These are phyloP conservation scores for Eurosta solidaginis DNA, from an alignment of 1,140 invertebrate species.

Conservation along the genomic window DNA sequence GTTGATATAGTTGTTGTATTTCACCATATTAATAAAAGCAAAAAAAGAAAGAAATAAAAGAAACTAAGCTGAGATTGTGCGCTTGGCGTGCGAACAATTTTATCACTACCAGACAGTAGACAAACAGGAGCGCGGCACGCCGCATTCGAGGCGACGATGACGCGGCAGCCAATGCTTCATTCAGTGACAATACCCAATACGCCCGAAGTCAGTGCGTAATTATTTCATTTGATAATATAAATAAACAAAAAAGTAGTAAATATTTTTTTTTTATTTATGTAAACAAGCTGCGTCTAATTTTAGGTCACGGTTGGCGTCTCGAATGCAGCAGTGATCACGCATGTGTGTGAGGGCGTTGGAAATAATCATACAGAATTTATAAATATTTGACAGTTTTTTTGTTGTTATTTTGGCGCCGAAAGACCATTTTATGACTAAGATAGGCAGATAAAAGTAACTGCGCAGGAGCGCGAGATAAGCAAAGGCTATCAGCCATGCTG, in stretches of 20 bases:
- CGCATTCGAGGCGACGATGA: not conserved
- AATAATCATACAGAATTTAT: no score
- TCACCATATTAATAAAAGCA: not conserved
- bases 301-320: conserved; percentile 4
- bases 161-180: not conserved
- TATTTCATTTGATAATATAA: not conserved
- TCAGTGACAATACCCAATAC: no score
- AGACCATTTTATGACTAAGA: no score
- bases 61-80: not conserved
- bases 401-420: no score
- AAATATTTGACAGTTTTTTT: no score
- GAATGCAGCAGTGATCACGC: not conserved
- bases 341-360: no score
- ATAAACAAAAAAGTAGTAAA: not conserved
- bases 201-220: conserved; percentile 20
- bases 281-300: no score
- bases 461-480: no score
- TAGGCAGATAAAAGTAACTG: no score
- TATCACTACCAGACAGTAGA: conserved; percentile 12
- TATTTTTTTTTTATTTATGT: no score
- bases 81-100: not conserved
- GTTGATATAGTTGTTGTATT: not conserved
- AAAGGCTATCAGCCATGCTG: no score
- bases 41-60: not conserved
- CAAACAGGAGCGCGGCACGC: not conserved